Conservation (phyloP, 2,888 invertebrate genomes). For the Thecocarcelia acutangulata region DNA sequence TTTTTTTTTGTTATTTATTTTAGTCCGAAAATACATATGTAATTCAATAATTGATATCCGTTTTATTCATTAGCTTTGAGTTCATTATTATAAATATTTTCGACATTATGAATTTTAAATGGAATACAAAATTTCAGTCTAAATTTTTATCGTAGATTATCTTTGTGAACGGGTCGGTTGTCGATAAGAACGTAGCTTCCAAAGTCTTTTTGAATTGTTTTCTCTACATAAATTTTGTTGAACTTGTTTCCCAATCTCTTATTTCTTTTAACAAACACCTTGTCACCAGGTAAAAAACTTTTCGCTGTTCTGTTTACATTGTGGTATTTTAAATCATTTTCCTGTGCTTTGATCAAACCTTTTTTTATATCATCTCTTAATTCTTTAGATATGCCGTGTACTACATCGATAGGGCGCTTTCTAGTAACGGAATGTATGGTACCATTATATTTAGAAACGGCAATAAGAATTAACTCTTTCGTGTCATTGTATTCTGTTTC, state of each 20-base stretch:
- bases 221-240: conserved; percentile 22
- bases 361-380: neutral
- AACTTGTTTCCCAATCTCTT: conserved; percentile 29
- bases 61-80: too few species aligned
- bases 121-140: too few species aligned
- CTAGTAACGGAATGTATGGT: neutral
- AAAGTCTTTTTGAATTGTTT: conserved; percentile 5
- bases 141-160: neutral
- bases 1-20: too few species aligned
- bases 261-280: conserved; percentile 21
- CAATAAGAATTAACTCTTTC: conserved; percentile 11
- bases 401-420: conserved; percentile 18
- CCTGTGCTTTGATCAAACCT: neutral
- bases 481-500: conserved; percentile 18
- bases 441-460: conserved; percentile 9
- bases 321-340: conserved; percentile 28
- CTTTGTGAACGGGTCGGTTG: neutral
- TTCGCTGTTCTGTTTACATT: conserved; percentile 4
- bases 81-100: too few species aligned
- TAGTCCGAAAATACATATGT: too few species aligned
- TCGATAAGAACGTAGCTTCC: too few species aligned
- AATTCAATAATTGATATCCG: too few species aligned
- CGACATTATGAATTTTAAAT: too few species aligned
- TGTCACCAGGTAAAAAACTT: conserved; percentile 19
- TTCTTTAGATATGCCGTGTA: conserved; percentile 9